phyloP scores from a whole-genome alignment of 2,797 vertebrate genomes.

The Luscinia megarhynchos region DNA sequence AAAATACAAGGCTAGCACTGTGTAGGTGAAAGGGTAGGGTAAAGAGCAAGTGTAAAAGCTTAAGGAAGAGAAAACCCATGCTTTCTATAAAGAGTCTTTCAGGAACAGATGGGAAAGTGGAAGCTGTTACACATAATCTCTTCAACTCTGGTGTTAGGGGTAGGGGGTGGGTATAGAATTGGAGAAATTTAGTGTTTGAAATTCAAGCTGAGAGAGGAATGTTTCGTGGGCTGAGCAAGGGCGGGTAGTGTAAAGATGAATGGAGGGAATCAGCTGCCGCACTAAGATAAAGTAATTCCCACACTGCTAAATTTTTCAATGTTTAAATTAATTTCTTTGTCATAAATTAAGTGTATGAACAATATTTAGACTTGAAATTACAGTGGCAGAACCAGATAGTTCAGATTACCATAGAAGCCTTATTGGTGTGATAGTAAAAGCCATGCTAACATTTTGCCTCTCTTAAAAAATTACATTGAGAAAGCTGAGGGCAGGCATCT shows the following conservation, averaged over 20 bases:
- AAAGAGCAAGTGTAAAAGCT: background rate
- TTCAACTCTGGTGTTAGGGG: constrained; percentile 33
- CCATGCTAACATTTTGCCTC: background rate
- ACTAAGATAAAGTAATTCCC: background rate
- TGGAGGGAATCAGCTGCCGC: background rate
- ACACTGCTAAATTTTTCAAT: background rate
- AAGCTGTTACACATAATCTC: constrained; percentile 59
- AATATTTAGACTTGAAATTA: background rate
- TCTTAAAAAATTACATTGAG: background rate
- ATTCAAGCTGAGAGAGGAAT: background rate
- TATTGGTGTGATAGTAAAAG: background rate
- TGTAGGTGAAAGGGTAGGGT: background rate
- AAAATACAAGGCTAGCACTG: background rate
- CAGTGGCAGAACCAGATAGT: background rate
- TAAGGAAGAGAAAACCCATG: background rate
- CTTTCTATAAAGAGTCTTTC: background rate
- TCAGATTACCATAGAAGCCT: background rate
- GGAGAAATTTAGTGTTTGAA: background rate
- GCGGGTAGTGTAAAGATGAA: background rate
- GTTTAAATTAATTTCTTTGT: background rate
- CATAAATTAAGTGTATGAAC: background rate
- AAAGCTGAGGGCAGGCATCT: background rate
- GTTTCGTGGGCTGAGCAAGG: background rate
- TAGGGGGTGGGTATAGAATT: background rate
- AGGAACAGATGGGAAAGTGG: constrained; percentile 23